These are phyloP conservation scores for Lamproptera curius DNA, from an alignment of 2,888 invertebrate species.

Conservation along the genomic window DNA sequence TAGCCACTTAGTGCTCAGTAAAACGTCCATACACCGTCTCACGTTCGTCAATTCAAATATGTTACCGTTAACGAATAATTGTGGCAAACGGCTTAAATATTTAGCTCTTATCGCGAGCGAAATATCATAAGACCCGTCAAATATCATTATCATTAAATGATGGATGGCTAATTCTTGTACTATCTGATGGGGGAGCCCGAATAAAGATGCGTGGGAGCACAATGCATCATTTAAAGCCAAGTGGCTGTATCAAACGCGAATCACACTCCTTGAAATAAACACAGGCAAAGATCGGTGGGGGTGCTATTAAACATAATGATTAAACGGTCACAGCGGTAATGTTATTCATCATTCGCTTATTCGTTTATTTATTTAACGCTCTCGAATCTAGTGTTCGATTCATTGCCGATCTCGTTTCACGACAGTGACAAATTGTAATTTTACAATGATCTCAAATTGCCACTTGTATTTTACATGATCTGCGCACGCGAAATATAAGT, in stretches of 20 bases:
- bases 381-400: neutral
- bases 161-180: constrained; percentile 64
- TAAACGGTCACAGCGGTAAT: constrained; percentile 13
- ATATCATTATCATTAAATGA: constrained; percentile 71
- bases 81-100: constrained; percentile 33
- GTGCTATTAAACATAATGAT: constrained; percentile 22
- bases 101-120: constrained; percentile 53
- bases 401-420: neutral
- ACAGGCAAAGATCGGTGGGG: constrained; percentile 20
- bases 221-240: constrained; percentile 64
- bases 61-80: constrained; percentile 24
- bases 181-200: constrained; percentile 58
- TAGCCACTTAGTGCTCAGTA: no score
- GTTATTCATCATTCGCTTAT: constrained; percentile 3
- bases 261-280: constrained; percentile 30
- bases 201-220: constrained; percentile 73
- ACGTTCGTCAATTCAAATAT: constrained; percentile 15
- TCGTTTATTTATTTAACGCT: constrained; percentile 10
- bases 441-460: no score
- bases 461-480: no score
- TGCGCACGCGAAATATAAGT: no score
- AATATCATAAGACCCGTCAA: constrained; percentile 65
- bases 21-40: no score
- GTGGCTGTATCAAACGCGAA: constrained; percentile 34
- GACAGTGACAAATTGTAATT: no score